Conservation (phyloP, 2,797 vertebrate species). For the Uromys caudimaculatus region DNA sequence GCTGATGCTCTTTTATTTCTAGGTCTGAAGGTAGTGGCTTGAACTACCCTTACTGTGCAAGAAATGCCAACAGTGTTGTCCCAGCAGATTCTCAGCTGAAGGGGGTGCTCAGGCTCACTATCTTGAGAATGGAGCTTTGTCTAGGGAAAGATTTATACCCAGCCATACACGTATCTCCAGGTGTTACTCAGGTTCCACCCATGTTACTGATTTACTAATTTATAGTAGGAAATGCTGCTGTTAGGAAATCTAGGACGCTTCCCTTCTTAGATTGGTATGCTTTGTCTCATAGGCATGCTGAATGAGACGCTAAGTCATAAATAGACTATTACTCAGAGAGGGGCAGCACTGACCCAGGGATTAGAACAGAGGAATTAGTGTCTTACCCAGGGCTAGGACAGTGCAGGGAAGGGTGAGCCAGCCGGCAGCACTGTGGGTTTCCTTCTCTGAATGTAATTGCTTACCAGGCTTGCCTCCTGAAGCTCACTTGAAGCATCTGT, state of each 20-base stretch:
- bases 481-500: background rate
- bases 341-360: background rate
- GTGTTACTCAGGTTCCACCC: background rate
- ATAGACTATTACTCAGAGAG: conserved; percentile 48
- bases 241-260: conserved; percentile 36
- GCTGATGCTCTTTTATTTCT: background rate
- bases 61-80: background rate
- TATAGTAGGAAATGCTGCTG: conserved; percentile 32
- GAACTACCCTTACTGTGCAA: background rate
- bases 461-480: background rate
- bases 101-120: background rate
- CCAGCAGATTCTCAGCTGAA: background rate
- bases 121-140: background rate
- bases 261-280: background rate
- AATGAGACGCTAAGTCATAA: conserved; percentile 64
- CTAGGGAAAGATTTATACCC: background rate
- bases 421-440: background rate
- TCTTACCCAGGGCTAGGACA: background rate
- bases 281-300: conserved; percentile 10
- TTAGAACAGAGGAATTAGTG: conserved; percentile 48
- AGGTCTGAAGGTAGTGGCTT: background rate
- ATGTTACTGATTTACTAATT: conserved; percentile 18
- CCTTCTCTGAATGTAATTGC: background rate
- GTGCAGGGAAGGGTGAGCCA: background rate
- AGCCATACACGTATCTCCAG: background rate